Evolutionary conservation across 2,113 vertebrate species (phyloP), one percentile per base, ranked within the genome.

Genomic region (Pica pica): DNA sequence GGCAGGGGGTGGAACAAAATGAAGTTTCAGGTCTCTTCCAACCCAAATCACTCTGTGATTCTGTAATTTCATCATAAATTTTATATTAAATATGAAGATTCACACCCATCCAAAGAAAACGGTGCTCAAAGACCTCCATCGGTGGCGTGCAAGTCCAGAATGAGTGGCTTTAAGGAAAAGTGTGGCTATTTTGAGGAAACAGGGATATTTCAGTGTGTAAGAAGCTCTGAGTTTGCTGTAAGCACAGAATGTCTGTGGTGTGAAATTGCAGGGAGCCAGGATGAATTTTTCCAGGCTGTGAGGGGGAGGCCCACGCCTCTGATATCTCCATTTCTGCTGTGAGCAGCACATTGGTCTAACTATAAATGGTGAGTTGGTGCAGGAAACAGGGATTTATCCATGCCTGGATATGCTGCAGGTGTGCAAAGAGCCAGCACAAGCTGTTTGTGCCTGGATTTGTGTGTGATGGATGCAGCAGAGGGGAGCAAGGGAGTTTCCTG

Each of bases 51-150:
- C 22, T 47, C 30, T 22, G 39, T 18, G n/a, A 41, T 39, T 53
- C 61, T 21, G 2, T 13, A 30, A 35, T 68, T 68, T 83, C 2
- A 8, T 41, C 22, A 21, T 23, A 18, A 41, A 41, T 21, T 17
- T 24, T 63, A 2, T 2, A 6, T 47, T 56, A 52, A 83, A 61
- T 44, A 2, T 5, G 11, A 15, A 3, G 0, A 1, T 33, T 16
- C n/a, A 3, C 9, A 16, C 13, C 35, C 35, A 19, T 8, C 31
- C 19, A n/a, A 6, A 33, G 26, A 60, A 83, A 73, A 64, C 0
- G 49, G 31, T 7, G 16, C 31, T 53, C 64, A 46, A 52, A 74
- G 52, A 67, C 3, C 9, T 50, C 13, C 16, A 8, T 7, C 15
- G 9, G 17, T 8, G 30, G 0, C 9, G 9, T 19, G 14, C 49